These are phyloP conservation scores for Bombus impatiens DNA, from an alignment of 1,140 invertebrate genomes.

Conservation along the genomic window DNA sequence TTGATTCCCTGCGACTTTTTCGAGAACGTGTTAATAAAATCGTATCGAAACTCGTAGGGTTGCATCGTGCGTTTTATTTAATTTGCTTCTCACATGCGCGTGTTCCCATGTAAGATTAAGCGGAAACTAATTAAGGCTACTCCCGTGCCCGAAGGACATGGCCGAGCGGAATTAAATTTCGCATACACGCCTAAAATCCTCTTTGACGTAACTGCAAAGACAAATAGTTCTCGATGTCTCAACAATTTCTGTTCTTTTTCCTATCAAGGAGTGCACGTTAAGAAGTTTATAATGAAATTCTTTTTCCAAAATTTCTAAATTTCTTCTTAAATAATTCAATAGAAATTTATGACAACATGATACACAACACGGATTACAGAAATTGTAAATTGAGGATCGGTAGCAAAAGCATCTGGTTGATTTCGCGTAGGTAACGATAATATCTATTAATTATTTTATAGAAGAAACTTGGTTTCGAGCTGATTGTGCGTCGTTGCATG, in stretches of 20 bases:
- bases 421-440: not conserved
- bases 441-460: not conserved
- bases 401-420: not conserved
- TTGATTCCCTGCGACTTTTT: not conserved
- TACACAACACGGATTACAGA: no score
- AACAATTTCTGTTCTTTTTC: not conserved
- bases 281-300: not conserved
- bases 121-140: slow-evolving; percentile 34
- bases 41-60: not conserved
- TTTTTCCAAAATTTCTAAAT: no score
- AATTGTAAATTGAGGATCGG: not conserved
- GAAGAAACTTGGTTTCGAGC: not conserved
- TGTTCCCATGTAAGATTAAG: slow-evolving; percentile 33
- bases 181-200: slow-evolving; percentile 16
- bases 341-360: not conserved
- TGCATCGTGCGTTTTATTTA: slow-evolving; percentile 30
- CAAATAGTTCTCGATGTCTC: not conserved
- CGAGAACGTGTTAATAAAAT: not conserved
- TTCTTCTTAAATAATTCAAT: not conserved
- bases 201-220: not conserved
- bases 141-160: not conserved
- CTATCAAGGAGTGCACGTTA: not conserved
- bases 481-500: not conserved
- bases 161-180: slow-evolving; percentile 5
- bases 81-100: slow-evolving; percentile 28